A percentile compares a stretch with the other conserved stretches of the same genome.
Conservation (phyloP, 2,797 vertebrate genomes). For the Chelon auratus region DNA sequence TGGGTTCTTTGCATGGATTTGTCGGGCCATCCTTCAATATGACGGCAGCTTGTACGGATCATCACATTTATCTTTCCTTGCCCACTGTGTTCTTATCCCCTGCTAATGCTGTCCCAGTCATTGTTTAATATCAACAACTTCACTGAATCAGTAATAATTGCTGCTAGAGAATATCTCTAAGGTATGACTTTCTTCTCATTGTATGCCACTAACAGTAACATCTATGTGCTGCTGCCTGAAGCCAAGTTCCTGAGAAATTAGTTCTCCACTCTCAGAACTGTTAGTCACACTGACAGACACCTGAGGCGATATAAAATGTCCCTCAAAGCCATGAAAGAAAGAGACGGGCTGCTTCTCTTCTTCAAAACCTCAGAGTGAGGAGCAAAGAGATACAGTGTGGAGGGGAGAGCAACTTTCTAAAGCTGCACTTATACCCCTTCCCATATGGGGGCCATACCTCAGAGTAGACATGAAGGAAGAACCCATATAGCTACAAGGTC, state of each 20-base stretch:
- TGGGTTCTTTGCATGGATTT: constrained; percentile 47
- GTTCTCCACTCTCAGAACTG: constrained; percentile 79
- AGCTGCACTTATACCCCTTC: constrained; percentile 77
- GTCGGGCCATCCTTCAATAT: constrained; percentile 47
- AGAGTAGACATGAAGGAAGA: constrained; percentile 80
- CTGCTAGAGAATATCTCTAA: constrained; percentile 55
- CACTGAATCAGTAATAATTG: constrained; percentile 64
- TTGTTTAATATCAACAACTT: constrained; percentile 66
- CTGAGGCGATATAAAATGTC: constrained; percentile 81
- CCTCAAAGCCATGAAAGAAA: constrained; percentile 81
- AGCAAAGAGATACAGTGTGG: constrained; percentile 68
- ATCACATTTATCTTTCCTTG: constrained; percentile 54
- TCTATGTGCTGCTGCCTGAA: constrained; percentile 75
- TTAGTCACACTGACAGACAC: constrained; percentile 84
- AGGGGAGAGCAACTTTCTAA: constrained; percentile 73
- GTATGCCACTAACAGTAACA: constrained; percentile 70
- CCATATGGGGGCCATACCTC: constrained; percentile 81
- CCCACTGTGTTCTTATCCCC: constrained; percentile 45
- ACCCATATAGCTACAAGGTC: constrained; percentile 84
- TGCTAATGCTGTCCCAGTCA: constrained; percentile 49
- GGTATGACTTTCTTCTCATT: constrained; percentile 66
- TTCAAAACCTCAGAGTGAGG: constrained; percentile 74
- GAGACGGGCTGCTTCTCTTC: constrained; percentile 74
- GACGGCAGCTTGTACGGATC: constrained; percentile 44
- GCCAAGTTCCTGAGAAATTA: constrained; percentile 80